These are phyloP conservation scores for Glandiceps talaboti DNA, from an alignment of 53 echinoderm and acorn worm species.

Conservation along the genomic window DNA sequence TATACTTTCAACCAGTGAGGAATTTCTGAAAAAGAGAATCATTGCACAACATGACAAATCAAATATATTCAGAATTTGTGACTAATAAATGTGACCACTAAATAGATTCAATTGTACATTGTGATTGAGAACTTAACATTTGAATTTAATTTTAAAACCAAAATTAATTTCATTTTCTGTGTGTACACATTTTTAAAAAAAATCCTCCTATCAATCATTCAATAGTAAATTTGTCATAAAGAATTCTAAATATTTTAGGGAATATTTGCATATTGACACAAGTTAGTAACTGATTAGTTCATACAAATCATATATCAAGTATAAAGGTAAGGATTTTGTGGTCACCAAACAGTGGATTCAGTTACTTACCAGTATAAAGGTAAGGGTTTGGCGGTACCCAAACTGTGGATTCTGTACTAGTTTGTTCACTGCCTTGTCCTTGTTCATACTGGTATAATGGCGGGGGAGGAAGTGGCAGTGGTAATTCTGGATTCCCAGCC, in stretches of 20 bases:
- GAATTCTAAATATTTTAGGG: no score
- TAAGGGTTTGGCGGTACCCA: constrained; percentile 97
- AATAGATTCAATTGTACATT: background rate
- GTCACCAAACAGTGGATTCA: no score
- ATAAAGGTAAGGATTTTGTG: background rate
- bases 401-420: constrained; percentile 5
- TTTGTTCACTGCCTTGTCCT: constrained; percentile 2
- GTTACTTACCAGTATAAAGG: constrained; percentile 75
- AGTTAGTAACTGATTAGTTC: no score
- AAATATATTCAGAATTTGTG: no score
- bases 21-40: constrained; percentile 53
- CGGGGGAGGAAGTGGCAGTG: constrained; percentile 7
- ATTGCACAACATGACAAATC: background rate
- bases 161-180: no score
- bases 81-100: no score
- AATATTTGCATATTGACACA: no score
- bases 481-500: background rate
- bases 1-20: constrained; percentile 88
- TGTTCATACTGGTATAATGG: constrained; percentile 7
- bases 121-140: background rate
- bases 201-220: no score
- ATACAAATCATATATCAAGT: background rate
- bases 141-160: background rate
- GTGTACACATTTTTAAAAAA: no score
- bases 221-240: no score